These are phyloP conservation scores for Characodon lateralis DNA, from an alignment of 2,797 vertebrate genomes.

Conservation along the genomic window DNA sequence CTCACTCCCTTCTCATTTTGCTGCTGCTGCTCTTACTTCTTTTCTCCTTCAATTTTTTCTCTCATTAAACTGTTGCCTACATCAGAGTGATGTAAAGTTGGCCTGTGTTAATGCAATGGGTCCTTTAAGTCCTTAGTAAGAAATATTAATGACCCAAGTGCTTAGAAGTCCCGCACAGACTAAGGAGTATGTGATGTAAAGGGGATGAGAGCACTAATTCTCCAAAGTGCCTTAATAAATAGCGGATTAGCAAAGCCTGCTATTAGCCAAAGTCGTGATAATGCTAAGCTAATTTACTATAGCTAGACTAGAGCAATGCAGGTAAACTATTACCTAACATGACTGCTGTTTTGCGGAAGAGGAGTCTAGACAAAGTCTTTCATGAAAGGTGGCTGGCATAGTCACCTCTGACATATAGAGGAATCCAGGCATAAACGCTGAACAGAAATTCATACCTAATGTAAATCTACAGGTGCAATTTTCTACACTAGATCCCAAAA, in stretches of 20 bases:
- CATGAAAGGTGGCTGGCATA: slow-evolving; percentile 46
- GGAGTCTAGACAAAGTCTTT: slow-evolving; percentile 32
- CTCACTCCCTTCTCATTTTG: slow-evolving; percentile 3
- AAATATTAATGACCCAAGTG: slow-evolving; percentile 63
- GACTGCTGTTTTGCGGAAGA: slow-evolving; percentile 34
- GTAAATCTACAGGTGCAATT: slow-evolving; percentile 10
- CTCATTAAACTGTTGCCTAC: slow-evolving; percentile 39
- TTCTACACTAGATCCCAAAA: slow-evolving; percentile 1
- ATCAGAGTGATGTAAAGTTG: slow-evolving; percentile 53
- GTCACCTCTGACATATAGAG: slow-evolving; percentile 37
- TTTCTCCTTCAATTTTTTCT: slow-evolving; percentile 2
- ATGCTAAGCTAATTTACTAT: slow-evolving; percentile 66
- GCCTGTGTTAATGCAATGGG: slow-evolving; percentile 44
- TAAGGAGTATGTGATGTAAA: slow-evolving; percentile 64
- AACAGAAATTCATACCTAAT: neutral
- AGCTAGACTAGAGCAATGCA: slow-evolving; percentile 44
- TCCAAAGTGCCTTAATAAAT: slow-evolving; percentile 78
- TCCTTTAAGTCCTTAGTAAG: slow-evolving; percentile 67
- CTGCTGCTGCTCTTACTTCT: slow-evolving; percentile 16
- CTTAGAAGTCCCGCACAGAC: slow-evolving; percentile 62
- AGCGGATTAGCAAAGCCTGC: slow-evolving; percentile 75
- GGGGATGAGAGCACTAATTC: slow-evolving; percentile 77
- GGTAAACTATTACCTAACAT: slow-evolving; percentile 50
- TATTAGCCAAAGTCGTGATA: slow-evolving; percentile 74
- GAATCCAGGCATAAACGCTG: slow-evolving; percentile 4